Evolutionary conservation across 2,797 vertebrate species (phyloP).

Genomic region (Notoglanidium macrostoma): DNA sequence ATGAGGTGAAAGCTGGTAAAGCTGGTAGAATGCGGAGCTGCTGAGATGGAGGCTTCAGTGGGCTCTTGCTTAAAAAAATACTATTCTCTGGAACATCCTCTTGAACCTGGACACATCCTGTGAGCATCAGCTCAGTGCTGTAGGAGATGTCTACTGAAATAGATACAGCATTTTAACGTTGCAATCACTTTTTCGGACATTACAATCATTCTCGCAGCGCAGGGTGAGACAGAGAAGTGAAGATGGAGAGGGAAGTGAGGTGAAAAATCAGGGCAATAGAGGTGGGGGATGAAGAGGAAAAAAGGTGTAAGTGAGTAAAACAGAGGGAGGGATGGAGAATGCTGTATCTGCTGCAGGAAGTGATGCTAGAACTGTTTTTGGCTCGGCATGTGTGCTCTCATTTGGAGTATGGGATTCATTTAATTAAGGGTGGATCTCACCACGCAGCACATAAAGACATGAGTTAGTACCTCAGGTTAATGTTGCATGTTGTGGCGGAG

Average conservation of each 20-base stretch:
- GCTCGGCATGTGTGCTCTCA: background rate
- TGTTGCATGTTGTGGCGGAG: background rate
- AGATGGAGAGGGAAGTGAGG: slow-evolving; percentile 17
- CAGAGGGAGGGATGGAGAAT: background rate
- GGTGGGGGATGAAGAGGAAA: background rate
- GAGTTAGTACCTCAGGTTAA: background rate
- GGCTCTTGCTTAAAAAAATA: slow-evolving; percentile 1
- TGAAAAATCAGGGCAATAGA: slow-evolving; percentile 17
- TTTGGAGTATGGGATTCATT: background rate
- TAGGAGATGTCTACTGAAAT: slow-evolving; percentile 54
- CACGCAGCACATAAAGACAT: background rate
- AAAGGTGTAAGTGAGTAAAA: background rate
- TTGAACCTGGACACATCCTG: slow-evolving; percentile 64
- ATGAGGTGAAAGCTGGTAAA: slow-evolving; percentile 21
- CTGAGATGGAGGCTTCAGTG: background rate
- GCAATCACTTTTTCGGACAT: slow-evolving; percentile 24
- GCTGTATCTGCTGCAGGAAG: background rate
- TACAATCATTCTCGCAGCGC: slow-evolving; percentile 3
- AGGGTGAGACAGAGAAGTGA: slow-evolving; percentile 21
- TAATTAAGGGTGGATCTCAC: background rate
- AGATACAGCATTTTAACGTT: background rate
- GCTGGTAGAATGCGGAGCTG: slow-evolving; percentile 7
- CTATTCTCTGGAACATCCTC: slow-evolving; percentile 72
- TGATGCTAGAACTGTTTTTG: background rate
- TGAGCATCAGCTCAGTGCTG: slow-evolving; percentile 60